Conservation (phyloP, 2,797 vertebrate genomes). For the Oreortyx pictus region DNA sequence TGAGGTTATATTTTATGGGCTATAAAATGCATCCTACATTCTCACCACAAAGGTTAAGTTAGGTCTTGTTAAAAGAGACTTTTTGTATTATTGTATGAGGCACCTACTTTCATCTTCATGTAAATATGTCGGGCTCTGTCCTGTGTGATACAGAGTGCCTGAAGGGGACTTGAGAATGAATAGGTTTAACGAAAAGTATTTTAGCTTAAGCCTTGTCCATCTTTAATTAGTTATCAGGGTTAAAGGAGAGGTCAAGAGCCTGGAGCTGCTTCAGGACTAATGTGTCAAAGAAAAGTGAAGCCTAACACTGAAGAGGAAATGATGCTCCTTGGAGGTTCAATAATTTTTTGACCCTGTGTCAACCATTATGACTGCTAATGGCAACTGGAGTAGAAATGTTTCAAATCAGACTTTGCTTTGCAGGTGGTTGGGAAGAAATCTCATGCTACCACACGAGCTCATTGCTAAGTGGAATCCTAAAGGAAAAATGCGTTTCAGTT, state of each 20-base stretch:
- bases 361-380: slow-evolving; percentile 70
- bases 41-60: slow-evolving; percentile 51
- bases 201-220: slow-evolving; percentile 79
- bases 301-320: slow-evolving; percentile 74
- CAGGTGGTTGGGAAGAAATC: slow-evolving; percentile 23
- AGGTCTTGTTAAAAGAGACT: slow-evolving; percentile 38
- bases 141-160: slow-evolving; percentile 73
- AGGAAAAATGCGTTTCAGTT: slow-evolving; percentile 14
- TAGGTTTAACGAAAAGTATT: slow-evolving; percentile 79
- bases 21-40: slow-evolving; percentile 34
- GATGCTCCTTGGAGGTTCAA: slow-evolving; percentile 75
- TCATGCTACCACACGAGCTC: neutral
- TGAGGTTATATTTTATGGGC: slow-evolving; percentile 5
- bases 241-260: slow-evolving; percentile 79
- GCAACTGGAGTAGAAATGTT: slow-evolving; percentile 60
- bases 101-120: slow-evolving; percentile 66
- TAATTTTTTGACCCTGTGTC: slow-evolving; percentile 80
- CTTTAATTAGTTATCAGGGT: slow-evolving; percentile 85
- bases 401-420: slow-evolving; percentile 53
- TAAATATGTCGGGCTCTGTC: slow-evolving; percentile 58
- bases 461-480: neutral
- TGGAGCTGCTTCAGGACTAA: slow-evolving; percentile 72
- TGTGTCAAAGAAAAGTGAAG: slow-evolving; percentile 78
- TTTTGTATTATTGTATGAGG: slow-evolving; percentile 45
- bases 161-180: slow-evolving; percentile 74